Conservation (phyloP, 2,888 invertebrate species). For the Chirona hameri region DNA sequence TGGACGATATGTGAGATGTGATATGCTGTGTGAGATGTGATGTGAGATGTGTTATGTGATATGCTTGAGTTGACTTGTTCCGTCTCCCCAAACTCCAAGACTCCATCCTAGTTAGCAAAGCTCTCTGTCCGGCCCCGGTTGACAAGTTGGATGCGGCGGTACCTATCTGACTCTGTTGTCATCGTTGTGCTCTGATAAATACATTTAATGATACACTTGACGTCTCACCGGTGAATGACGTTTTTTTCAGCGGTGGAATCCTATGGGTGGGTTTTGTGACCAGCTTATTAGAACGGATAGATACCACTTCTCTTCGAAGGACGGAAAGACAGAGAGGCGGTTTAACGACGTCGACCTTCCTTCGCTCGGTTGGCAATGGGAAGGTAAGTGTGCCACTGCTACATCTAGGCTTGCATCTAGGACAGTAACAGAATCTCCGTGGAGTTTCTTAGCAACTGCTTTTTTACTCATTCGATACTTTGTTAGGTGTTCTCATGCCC, state of each 20-base stretch:
- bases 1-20: no score
- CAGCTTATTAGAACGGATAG: conserved; percentile 82
- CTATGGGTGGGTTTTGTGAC: conserved; percentile 79
- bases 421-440: no score
- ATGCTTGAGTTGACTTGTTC: no score
- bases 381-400: conserved; percentile 62
- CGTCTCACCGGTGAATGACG: conserved; percentile 8
- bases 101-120: neutral
- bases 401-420: no score
- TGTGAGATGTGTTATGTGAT: no score
- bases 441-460: no score
- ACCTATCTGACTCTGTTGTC: neutral
- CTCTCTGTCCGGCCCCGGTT: neutral
- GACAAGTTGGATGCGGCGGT: neutral
- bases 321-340: conserved; percentile 72
- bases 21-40: no score
- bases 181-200: neutral
- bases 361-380: conserved; percentile 96
- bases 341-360: conserved; percentile 79
- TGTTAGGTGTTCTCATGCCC: no score
- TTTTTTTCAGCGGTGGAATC: conserved; percentile 71
- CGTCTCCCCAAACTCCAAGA: no score
- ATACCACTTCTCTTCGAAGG: conserved; percentile 76
- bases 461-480: no score
- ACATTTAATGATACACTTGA: neutral